Base-by-base conservation (phyloP, 2,888 invertebrate genomes). In the Galerucella pusilla region DNA sequence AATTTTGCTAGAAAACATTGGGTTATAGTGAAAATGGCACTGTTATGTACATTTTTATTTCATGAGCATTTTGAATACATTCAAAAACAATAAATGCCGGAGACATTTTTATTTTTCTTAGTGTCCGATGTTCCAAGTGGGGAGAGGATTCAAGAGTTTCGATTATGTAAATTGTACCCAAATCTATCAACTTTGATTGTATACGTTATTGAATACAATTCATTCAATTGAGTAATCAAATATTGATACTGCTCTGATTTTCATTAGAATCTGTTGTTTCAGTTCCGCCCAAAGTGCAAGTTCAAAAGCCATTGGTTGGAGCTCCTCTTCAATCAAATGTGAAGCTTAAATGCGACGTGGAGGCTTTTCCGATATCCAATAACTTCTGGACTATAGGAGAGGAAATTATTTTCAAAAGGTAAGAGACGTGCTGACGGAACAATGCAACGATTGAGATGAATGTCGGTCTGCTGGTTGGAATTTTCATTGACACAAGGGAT, bases 281-380 rank as follows among this genome's bases (percentile, higher is more conserved):
- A 93, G 93, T 92, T 88, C 89, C 90, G 76, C 93, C 93, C 60
- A 89, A 89, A 81, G 90, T 92, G 80, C 91, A 90, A 86, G 91
- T 91, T 74, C 89, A 91, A 71, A 91, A 91, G 86, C 91, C 92
- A 84, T 86, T 92, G 80, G 87, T 92, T 52, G 92, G 92, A 46
- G 90, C 91, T 45, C 91, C 91, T 25, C 83, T 90, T 75, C 90
- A 90, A 61, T 90, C 90, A 35, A 90, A 91, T 82, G 91, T 92
- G 49, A 89, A 90, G 78, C 86, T 93, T 77, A 90, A 91, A 83
- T 93, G 93, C 84, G 89, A 89, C 83, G 91, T 92, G 65, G 92
- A 93, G 84, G 91, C 92, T 61, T 91, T 89, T 84, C 93, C 92
- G 45, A 89, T 89, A 82, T 90, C 92, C 75, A 90, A 92, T 85